Evolutionary conservation across 1,140 invertebrate species (phyloP), one percentile per base, ranked within the genome.

Genomic region (Lutraria rhynchaena): DNA sequence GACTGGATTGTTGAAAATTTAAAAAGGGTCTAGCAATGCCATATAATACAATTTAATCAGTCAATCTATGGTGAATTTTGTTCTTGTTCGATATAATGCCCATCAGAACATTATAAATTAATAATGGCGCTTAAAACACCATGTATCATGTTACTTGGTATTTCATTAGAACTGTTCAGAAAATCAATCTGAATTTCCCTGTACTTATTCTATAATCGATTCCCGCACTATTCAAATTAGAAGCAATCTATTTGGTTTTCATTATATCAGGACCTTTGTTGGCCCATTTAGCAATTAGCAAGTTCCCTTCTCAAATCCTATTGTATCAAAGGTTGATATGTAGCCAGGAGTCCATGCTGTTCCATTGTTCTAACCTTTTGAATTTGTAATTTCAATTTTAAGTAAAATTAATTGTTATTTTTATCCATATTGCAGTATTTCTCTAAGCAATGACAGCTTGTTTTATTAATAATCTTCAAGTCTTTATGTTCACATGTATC

Each of bases 161-260:
- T 77, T 77, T 55, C 75, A 77, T 77, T 67, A 77, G 27, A 46
- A 77, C 53, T 51, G 29, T n/a, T 27, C 17, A 35, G 58, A 77
- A 77, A 77, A 77, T 77, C 75, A 77, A 77, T 77, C 75, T 27
- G 17, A 37, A 67, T 57, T 77, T 46, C 22, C 17, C 37, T 77
- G 75, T 67, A 77, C 63, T 63, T 80, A 80, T 80, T 80, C 35
- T 70, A 31, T 22, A 67, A 80, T 80, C 76, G 41, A 80, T 80
- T 80, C 76, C n/a, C 33, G 69, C 55, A 53, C 27, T 67, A 70
- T 70, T 70, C 51, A 27, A 58, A 69, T 57, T 63, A 58, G 22
- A 37, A 69, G 37, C 27, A 53, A 57, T 80, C 76, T 49, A 31
- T 46, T 60, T 27, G 22, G 53, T 13, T 70, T 67, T 46, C 24